Conservation (phyloP, 1,140 invertebrate genomes). For the Eueides isabella region DNA sequence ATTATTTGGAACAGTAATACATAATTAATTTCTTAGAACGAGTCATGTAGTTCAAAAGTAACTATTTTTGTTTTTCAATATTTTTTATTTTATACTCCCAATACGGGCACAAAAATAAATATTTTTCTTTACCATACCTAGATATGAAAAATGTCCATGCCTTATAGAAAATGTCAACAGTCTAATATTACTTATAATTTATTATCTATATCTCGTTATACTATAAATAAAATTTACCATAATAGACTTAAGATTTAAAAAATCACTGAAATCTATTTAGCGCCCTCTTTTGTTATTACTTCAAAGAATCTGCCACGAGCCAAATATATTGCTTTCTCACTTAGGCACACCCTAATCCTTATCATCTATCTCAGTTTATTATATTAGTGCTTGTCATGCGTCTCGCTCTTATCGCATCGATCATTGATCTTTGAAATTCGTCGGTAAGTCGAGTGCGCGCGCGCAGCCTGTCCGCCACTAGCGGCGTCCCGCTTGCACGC, state of each 20-base stretch:
- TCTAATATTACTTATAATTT: too few relatives aligned
- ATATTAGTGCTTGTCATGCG: conserved; percentile 54
- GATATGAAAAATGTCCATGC: too few relatives aligned
- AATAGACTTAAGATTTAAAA: conserved; percentile 42
- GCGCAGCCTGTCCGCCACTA: conserved; percentile 59
- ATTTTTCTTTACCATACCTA: neutral
- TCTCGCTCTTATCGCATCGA: conserved; percentile 77
- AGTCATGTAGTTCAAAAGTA: too few relatives aligned
- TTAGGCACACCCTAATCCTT: conserved; percentile 36
- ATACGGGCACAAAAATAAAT: neutral
- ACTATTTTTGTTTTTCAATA: too few relatives aligned
- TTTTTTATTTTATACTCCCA: too few relatives aligned
- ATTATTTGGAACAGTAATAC: too few relatives aligned
- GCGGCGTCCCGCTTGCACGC: conserved; percentile 65
- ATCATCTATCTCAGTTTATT: conserved; percentile 53
- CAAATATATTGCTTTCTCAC: conserved; percentile 56
- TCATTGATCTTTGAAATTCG: conserved; percentile 82
- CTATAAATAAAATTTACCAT: conserved; percentile 38
- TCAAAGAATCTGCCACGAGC: conserved; percentile 70
- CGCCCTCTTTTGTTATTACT: conserved; percentile 61
- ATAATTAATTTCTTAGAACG: too few relatives aligned
- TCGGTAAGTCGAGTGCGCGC: conserved; percentile 73
- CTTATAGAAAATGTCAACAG: too few relatives aligned
- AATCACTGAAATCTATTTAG: conserved; percentile 49
- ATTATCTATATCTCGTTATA: neutral